Percentiles rank a stretch among this genome's conserved stretches.
These are phyloP conservation scores for Tauraco erythrolophus DNA, from an alignment of 2,113 vertebrate species.

Conservation along the genomic window DNA sequence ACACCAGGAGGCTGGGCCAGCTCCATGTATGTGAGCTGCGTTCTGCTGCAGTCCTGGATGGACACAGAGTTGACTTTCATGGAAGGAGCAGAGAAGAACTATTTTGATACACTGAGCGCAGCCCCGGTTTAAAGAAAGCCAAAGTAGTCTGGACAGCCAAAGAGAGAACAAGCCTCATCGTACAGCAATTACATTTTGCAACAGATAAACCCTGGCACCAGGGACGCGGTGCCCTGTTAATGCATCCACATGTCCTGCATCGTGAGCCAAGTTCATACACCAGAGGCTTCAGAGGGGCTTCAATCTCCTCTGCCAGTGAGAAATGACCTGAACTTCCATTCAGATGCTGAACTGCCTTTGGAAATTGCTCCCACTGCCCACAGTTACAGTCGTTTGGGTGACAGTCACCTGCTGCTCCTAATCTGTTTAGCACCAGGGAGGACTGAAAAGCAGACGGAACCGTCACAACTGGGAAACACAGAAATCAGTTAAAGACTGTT, in stretches of 20 bases:
- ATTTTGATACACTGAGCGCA: not conserved
- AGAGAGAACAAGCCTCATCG: not conserved
- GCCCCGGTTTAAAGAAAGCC: not conserved
- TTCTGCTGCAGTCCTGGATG: not conserved
- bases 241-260: not conserved
- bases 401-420: not conserved
- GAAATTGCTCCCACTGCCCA: not conserved
- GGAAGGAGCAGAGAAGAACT: not conserved
- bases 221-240: not conserved
- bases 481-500: not conserved
- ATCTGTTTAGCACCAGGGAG: not conserved
- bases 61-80: not conserved
- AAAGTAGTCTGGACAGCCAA: not conserved
- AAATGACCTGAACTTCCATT: not conserved
- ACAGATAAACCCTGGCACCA: not conserved
- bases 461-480: not conserved
- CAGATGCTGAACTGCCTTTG: not conserved
- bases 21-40: not conserved
- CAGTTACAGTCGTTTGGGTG: not conserved
- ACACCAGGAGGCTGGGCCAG: not conserved
- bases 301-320: not conserved
- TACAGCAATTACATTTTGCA: not conserved
- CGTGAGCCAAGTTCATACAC: not conserved
- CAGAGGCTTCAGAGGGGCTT: not conserved
- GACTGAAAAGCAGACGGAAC: not conserved